Conservation (phyloP, 35 echinoderm and acorn worm genomes). For the Amphiura filiformis region DNA sequence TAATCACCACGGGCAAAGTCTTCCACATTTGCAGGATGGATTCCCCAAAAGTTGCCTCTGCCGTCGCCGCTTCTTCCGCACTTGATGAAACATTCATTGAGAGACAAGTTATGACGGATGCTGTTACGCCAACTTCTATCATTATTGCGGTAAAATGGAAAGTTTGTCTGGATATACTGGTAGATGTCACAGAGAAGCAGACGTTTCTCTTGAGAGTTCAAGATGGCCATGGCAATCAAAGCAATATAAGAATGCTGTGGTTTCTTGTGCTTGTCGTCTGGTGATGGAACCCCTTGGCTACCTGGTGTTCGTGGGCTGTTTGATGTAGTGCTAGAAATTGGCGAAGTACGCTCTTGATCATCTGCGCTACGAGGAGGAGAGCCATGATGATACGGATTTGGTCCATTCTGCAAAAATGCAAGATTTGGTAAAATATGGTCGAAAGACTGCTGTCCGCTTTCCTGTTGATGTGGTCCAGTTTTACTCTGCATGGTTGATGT, state of each 20-base stretch:
- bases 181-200: conserved; percentile 96
- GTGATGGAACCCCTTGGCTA: conserved; percentile 4
- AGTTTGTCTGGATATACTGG: conserved; percentile 87
- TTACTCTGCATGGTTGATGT: too few relatives aligned
- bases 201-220: conserved; percentile 63
- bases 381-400: too few relatives aligned
- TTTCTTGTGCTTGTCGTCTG: conserved; percentile 37
- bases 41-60: conserved; percentile 86
- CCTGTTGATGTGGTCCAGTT: too few relatives aligned
- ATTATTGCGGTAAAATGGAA: conserved; percentile 85
- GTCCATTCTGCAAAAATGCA: too few relatives aligned
- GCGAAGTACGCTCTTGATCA: not conserved
- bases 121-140: conserved; percentile 97
- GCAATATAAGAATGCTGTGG: conserved; percentile 95
- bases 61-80: conserved; percentile 85
- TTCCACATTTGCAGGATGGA: conserved; percentile 82
- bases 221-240: conserved; percentile 94
- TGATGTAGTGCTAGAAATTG: not conserved
- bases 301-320: not conserved
- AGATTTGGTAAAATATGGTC: too few relatives aligned
- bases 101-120: conserved; percentile 94
- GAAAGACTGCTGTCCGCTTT: not conserved
- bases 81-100: conserved; percentile 98
- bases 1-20: conserved; percentile 90
- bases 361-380: too few relatives aligned